Evolutionary conservation across 2,797 vertebrate genomes (phyloP), one percentile per base, ranked within the genome.

Genomic region (Pipistrellus kuhlii): DNA sequence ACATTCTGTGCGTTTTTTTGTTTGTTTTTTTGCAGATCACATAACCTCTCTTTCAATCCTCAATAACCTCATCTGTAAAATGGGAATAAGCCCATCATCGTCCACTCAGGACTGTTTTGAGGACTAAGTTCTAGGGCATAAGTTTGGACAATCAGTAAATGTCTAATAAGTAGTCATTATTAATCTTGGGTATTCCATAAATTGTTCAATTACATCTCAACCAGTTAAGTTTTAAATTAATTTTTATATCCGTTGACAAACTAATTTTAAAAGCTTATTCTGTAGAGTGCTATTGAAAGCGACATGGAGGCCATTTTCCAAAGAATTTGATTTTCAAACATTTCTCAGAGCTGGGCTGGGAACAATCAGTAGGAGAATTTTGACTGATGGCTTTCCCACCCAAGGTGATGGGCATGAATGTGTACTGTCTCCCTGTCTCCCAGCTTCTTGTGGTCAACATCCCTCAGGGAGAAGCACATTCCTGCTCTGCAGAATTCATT

Each of bases 241-340:
- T 21, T 62, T 27, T 62, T 30, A 13, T 71, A 85, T 32, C 41
- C 78, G 44, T 72, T 44, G 66, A 85, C 38, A 92, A 66, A 62
- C n/a, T 55, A 21, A 91, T 81, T 77, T 64, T 57, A 73, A 85
- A 94, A 85, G 78, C 20, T 64, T 80, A 80, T 55, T 75, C 66
- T 44, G 27, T 55, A 8, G 23, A 55, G 14, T 88, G 55, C 8
- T 17, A 53, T 5, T 30, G 20, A 30, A 78, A 75, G 23, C 6
- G 32, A 15, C 51, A 55, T 0, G 5, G 68, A 32, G 41, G 35
- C 2, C 15, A 78, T 72, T 93, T 73, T 44, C 15, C 27, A 27
- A 30, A 55, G 46, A 73, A 72, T 85, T 57, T 77, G 38, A 69
- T 44, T 89, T 72, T 41, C 38, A 71, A 87, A 27, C 17, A 87